phyloP scores from a whole-genome alignment of 2,113 vertebrate genomes.

The Malurus cyaneus region DNA sequence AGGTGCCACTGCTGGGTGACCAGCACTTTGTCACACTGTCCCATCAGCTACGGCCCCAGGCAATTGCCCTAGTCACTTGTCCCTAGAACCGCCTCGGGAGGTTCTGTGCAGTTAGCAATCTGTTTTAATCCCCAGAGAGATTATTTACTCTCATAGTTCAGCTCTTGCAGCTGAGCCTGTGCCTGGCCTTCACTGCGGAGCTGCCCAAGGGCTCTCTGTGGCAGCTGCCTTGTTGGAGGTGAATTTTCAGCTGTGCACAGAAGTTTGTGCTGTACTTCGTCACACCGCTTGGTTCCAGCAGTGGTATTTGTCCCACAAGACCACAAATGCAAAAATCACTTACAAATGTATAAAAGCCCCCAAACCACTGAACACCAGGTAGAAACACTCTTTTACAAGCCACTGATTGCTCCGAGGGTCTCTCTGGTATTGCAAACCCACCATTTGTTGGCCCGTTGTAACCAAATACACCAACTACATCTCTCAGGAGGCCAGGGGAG shows the following conservation, averaged over 20 bases:
- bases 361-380: slow-evolving; percentile 32
- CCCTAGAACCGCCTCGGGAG: background rate
- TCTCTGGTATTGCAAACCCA: slow-evolving; percentile 10
- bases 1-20: background rate
- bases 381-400: slow-evolving; percentile 26
- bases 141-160: slow-evolving; percentile 17
- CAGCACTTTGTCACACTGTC: background rate
- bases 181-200: background rate
- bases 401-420: slow-evolving; percentile 35
- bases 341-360: slow-evolving; percentile 33
- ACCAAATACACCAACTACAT: background rate
- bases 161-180: slow-evolving; percentile 5
- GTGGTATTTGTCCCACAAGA: slow-evolving; percentile 38
- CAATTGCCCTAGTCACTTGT: background rate
- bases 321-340: slow-evolving; percentile 45
- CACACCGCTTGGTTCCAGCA: slow-evolving; percentile 26
- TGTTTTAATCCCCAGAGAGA: slow-evolving; percentile 22
- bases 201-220: background rate
- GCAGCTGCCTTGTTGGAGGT: slow-evolving; percentile 10
- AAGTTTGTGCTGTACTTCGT: slow-evolving; percentile 36
- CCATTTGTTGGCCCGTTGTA: slow-evolving; percentile 21
- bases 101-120: slow-evolving; percentile 29
- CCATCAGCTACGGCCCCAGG: background rate
- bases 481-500: slow-evolving; percentile 8
- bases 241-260: slow-evolving; percentile 23